phyloP scores from a whole-genome alignment of 2,113 vertebrate species.

The Grammomys dolichurus region DNA sequence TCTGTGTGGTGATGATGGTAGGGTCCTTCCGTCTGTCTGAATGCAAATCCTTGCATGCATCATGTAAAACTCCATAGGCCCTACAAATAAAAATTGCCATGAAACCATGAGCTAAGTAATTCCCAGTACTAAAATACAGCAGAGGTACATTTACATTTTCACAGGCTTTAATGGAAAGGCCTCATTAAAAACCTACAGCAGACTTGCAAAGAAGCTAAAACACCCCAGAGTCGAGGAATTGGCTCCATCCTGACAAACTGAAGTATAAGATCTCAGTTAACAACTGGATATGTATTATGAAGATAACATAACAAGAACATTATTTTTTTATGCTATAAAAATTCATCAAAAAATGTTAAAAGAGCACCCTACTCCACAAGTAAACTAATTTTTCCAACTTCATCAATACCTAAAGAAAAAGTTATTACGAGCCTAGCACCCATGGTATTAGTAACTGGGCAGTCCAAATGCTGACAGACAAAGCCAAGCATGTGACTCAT shows the following conservation, averaged over 20 bases:
- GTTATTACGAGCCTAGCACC: background rate
- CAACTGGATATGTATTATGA: background rate
- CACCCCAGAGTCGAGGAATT: background rate
- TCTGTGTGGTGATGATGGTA: background rate
- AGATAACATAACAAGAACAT: no score
- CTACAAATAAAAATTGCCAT: conserved; percentile 63
- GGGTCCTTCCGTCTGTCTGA: conserved; percentile 24
- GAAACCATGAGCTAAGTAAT: conserved; percentile 57
- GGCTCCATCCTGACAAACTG: background rate
- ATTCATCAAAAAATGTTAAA: background rate
- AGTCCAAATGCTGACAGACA: background rate
- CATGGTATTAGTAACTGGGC: background rate
- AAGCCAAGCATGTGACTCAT: background rate
- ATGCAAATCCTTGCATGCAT: conserved; percentile 53
- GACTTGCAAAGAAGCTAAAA: conserved; percentile 33
- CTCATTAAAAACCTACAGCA: conserved; percentile 57
- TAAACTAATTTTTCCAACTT: conserved; percentile 24
- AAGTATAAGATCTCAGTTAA: conserved; percentile 41
- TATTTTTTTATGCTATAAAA: background rate
- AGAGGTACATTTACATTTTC: conserved; percentile 61
- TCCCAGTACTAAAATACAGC: conserved; percentile 54
- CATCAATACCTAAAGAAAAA: background rate
- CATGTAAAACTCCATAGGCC: conserved; percentile 67
- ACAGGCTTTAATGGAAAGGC: conserved; percentile 56
- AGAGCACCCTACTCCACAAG: background rate